Evolutionary conservation across 2,113 vertebrate genomes (phyloP).

Genomic region (Tringa solitaria): DNA sequence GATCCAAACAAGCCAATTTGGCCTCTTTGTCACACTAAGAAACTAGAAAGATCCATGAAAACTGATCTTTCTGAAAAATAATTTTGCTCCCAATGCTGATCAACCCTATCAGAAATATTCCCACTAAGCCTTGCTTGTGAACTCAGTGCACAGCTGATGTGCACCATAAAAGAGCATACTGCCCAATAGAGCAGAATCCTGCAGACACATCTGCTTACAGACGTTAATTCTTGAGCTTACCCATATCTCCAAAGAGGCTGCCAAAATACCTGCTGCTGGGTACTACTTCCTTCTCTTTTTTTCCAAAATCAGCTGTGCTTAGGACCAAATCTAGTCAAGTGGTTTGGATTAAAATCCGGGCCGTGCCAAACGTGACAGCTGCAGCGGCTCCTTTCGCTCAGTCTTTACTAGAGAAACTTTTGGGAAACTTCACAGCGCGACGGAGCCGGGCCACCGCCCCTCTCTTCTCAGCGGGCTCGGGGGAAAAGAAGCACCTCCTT

Average conservation of each 20-base stretch:
- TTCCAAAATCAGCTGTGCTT: not conserved
- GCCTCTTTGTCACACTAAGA: not conserved
- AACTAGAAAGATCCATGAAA: not conserved
- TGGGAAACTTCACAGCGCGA: not conserved
- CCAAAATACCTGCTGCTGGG: not conserved
- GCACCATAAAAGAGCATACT: not conserved
- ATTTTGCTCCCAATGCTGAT: not conserved
- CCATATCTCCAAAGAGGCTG: not conserved
- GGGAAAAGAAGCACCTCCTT: not conserved
- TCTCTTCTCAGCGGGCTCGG: not conserved
- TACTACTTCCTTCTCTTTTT: too few species aligned
- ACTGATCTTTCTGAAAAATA: not conserved
- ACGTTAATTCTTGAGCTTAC: not conserved
- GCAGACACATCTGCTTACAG: not conserved
- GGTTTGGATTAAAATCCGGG: not conserved
- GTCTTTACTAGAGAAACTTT: not conserved
- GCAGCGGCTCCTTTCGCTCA: not conserved
- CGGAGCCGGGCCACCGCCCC: not conserved
- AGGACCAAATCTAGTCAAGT: not conserved
- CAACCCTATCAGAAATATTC: not conserved
- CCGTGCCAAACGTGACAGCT: not conserved
- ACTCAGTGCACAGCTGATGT: not conserved
- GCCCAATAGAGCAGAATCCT: accelerated
- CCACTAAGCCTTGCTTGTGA: not conserved
- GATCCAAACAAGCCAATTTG: not conserved